These are phyloP conservation scores for Archegozetes longisetosus DNA, from an alignment of 1,140 invertebrate genomes.

Conservation along the genomic window DNA sequence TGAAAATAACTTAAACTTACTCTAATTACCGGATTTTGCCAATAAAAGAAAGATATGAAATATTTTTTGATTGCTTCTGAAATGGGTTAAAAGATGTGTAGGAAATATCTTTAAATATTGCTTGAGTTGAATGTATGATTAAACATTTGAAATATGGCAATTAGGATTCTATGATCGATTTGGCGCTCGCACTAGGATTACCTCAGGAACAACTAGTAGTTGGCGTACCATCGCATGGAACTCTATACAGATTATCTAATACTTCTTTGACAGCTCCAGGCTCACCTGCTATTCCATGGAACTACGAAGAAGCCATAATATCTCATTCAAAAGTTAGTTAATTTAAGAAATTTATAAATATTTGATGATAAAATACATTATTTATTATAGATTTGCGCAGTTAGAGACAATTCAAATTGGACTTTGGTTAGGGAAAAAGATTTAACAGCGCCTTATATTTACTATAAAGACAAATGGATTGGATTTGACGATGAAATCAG, in stretches of 20 bases:
- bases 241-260: conserved; percentile 5
- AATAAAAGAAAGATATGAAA: no score
- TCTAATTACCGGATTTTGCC: no score
- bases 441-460: conserved; percentile 15
- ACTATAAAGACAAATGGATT: conserved; percentile 16
- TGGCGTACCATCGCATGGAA: conserved; percentile 16
- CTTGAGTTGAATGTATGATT: no score
- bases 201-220: conserved; percentile 13
- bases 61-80: no score
- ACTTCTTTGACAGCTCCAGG: conserved; percentile 5
- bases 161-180: conserved; percentile 17
- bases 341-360: background rate
- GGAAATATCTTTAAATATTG: no score
- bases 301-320: conserved; percentile 5
- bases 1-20: no score
- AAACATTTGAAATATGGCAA: no score
- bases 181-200: conserved; percentile 12
- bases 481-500: conserved; percentile 20
- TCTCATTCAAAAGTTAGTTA: conserved; percentile 3
- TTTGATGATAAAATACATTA: background rate
- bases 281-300: conserved; percentile 10
- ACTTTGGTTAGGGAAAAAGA: conserved; percentile 16
- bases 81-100: no score
- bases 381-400: conserved; percentile 13
- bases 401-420: conserved; percentile 16